Conservation (phyloP, 2,888 invertebrate species). For the Aporophyla nigra region DNA sequence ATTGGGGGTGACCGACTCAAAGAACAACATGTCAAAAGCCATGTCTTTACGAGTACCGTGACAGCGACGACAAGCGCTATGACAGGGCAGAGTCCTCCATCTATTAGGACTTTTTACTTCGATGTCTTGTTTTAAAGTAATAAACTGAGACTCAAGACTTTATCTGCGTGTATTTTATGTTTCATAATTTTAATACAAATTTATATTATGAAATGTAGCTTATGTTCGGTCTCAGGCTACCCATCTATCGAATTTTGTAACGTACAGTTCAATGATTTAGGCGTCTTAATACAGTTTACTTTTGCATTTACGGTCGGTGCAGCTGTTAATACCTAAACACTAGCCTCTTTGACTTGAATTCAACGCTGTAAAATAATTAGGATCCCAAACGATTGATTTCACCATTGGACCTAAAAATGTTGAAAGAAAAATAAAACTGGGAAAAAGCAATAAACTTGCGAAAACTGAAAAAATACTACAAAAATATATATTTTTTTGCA, state of each 20-base stretch:
- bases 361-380: not conserved
- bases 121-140: not conserved
- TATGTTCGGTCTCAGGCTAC: not conserved
- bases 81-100: slow-evolving; percentile 46
- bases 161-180: not conserved
- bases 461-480: not conserved
- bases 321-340: no score
- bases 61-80: slow-evolving; percentile 48
- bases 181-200: not conserved
- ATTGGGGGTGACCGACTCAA: slow-evolving; percentile 8
- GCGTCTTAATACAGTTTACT: not conserved
- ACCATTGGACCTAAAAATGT: not conserved
- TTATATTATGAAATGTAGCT: not conserved
- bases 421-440: not conserved
- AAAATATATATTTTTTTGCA: no score
- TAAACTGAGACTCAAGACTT: not conserved
- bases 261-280: not conserved
- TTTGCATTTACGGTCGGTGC: not conserved
- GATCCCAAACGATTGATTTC: not conserved
- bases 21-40: slow-evolving; percentile 47
- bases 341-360: not conserved
- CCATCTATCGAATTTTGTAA: not conserved
- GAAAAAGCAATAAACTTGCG: not conserved
- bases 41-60: slow-evolving; percentile 55
- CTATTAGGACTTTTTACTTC: slow-evolving; percentile 1